These are phyloP conservation scores for Mus spretus DNA, from an alignment of 2,797 vertebrate species.

Conservation along the genomic window DNA sequence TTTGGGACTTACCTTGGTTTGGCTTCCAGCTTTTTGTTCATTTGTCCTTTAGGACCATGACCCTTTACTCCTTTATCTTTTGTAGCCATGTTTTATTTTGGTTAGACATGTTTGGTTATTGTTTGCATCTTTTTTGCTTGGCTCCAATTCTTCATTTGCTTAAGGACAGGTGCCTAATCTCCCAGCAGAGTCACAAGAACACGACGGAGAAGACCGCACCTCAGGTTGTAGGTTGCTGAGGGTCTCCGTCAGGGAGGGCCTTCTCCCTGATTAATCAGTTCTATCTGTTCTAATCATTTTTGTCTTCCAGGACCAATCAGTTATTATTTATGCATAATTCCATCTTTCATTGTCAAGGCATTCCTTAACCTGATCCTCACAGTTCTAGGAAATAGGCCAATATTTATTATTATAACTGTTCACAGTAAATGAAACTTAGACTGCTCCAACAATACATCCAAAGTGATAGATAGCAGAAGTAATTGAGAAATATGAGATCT, in stretches of 20 bases:
- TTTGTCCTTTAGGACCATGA: background rate
- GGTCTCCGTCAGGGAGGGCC: background rate
- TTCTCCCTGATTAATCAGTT: background rate
- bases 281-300: background rate
- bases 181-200: background rate
- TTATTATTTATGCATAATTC: slow-evolving; percentile 1
- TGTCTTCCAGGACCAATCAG: slow-evolving; percentile 35
- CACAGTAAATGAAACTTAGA: background rate
- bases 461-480: background rate
- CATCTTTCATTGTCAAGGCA: background rate
- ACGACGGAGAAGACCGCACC: background rate
- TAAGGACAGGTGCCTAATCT: background rate
- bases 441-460: background rate
- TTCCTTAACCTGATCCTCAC: background rate
- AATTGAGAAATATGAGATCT: background rate
- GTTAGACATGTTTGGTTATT: background rate
- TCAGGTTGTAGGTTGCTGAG: background rate
- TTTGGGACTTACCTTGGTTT: background rate
- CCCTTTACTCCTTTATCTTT: background rate
- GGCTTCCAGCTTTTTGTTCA: background rate
- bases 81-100: background rate
- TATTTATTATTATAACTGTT: background rate
- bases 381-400: background rate
- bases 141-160: background rate
- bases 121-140: background rate